Conservation (phyloP, 2,888 invertebrate species). For the Lasiommata megera region DNA sequence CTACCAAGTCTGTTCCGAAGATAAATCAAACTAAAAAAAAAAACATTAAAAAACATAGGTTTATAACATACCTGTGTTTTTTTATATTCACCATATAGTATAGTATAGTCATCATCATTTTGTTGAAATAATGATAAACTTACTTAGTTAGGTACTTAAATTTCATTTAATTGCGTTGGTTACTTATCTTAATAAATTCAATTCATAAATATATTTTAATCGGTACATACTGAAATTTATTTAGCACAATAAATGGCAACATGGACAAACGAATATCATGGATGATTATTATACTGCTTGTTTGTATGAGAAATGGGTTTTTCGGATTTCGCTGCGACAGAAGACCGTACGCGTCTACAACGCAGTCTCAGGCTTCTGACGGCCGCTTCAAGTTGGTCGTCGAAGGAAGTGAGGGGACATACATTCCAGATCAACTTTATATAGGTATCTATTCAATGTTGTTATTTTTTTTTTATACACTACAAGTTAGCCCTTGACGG, state of each 20-base stretch:
- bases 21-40: too few relatives aligned
- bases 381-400: conserved; percentile 58
- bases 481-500: too few relatives aligned
- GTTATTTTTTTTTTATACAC: too few relatives aligned
- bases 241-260: neutral
- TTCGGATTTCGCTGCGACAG: conserved; percentile 61
- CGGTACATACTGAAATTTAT: neutral
- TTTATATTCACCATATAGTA: too few relatives aligned
- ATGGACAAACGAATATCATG: neutral
- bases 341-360: conserved; percentile 60
- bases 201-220: neutral
- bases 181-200: neutral
- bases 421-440: conserved; percentile 68
- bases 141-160: too few relatives aligned
- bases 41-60: too few relatives aligned
- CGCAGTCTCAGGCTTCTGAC: conserved; percentile 57
- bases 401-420: conserved; percentile 49
- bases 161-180: neutral
- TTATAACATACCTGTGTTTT: too few relatives aligned
- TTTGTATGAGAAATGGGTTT: neutral
- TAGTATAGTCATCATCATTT: too few relatives aligned
- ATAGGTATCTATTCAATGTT: conserved; percentile 50
- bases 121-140: too few relatives aligned
- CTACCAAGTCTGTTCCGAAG: too few relatives aligned
- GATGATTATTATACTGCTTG: neutral